phyloP scores from a whole-genome alignment of 2,888 invertebrate genomes.

The Agrotis exclamationis region DNA sequence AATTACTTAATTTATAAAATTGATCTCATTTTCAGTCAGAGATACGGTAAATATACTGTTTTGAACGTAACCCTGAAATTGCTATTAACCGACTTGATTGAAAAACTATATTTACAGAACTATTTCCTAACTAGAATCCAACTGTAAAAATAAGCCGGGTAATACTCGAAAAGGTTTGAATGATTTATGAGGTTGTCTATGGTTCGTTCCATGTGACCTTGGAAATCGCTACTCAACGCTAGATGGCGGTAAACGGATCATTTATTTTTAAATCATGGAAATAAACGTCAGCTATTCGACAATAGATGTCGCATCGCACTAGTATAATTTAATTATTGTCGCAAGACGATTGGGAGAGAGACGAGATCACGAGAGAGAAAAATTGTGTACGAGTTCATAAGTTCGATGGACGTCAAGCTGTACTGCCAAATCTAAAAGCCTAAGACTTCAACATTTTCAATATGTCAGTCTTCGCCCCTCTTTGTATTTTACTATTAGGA shows the following conservation, averaged over 20 bases:
- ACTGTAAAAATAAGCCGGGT: constrained; percentile 34
- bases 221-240: constrained; percentile 67
- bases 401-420: no score
- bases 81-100: constrained; percentile 25
- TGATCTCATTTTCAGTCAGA: not conserved
- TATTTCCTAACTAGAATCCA: not conserved
- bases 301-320: constrained; percentile 39
- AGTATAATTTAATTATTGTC: no score
- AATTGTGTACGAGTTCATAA: no score
- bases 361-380: no score
- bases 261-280: not conserved
- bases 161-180: constrained; percentile 49
- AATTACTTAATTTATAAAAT: not conserved
- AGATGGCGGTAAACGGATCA: constrained; percentile 66
- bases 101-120: not conserved
- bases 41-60: constrained; percentile 7
- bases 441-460: no score
- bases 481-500: no score
- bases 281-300: not conserved
- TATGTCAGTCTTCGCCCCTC: no score
- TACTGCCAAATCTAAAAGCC: no score
- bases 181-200: constrained; percentile 75
- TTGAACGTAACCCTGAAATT: constrained; percentile 46
- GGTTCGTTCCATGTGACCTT: constrained; percentile 78
- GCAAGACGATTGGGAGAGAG: not conserved